A percentile compares a stretch with the other conserved stretches of the same genome.
These are phyloP conservation scores for Megaceryle torquata DNA, from an alignment of 2,113 vertebrate species.

Conservation along the genomic window DNA sequence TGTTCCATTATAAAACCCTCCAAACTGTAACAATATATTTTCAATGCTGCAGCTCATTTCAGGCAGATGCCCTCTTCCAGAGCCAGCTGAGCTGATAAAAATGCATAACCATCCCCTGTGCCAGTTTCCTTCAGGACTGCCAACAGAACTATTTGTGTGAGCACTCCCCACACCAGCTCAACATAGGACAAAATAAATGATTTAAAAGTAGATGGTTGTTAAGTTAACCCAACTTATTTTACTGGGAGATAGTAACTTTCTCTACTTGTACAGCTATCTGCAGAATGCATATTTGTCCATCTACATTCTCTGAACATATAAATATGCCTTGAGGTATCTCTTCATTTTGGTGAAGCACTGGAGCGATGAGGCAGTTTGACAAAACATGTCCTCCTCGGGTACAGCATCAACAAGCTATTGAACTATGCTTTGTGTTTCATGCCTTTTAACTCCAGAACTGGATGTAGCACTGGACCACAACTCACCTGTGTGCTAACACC, in stretches of 20 bases:
- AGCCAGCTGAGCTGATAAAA: slow-evolving; percentile 62
- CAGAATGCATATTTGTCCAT: background rate
- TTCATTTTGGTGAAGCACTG: background rate
- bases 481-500: background rate
- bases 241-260: background rate
- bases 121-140: slow-evolving; percentile 50
- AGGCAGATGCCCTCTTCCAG: slow-evolving; percentile 28
- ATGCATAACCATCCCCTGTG: slow-evolving; percentile 58
- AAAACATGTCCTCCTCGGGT: background rate
- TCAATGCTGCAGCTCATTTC: slow-evolving; percentile 2
- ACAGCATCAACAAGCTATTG: background rate
- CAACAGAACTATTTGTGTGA: slow-evolving; percentile 37
- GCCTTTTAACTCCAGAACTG: background rate
- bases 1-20: background rate
- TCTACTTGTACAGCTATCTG: background rate
- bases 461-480: background rate
- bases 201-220: too few species aligned
- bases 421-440: background rate
- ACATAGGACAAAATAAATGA: slow-evolving; percentile 22
- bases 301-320: background rate
- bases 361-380: background rate
- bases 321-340: background rate
- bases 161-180: slow-evolving; percentile 1
- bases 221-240: background rate
- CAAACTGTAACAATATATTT: background rate